Evolutionary conservation across 2,888 invertebrate species (phyloP), one percentile per base, ranked within the genome.

Genomic region (Ichneumoninae sp.): DNA sequence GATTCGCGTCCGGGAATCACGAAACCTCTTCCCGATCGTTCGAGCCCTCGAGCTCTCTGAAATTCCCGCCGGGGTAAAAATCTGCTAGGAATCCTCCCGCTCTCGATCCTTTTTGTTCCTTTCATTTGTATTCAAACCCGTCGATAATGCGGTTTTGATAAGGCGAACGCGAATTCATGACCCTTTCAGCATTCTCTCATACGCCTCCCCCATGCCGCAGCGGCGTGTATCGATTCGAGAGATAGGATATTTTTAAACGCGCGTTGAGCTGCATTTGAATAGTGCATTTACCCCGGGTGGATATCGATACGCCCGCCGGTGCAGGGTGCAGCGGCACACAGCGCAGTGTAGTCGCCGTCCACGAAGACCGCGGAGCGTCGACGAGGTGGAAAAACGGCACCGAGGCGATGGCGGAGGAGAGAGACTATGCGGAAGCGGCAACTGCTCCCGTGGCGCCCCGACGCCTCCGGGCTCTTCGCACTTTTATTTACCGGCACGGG

Each of bases 401-500:
- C 60, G 47, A 33, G 19, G 66, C 40, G 40, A 66, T 5, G 66
- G 66, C 40, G 36, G 36, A 8, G 65, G 33, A 65, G 33, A 40
- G 62, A 82, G 66, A 77, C 77, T 71, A 71, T 68, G 72, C 57
- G 77, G 78, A 82, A 82, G 72, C 36, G 22, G 60, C 72, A 89
- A 88, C 82, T 82, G 87, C 75, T 86, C 89, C 89, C 88, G 85
- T 80, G 89, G 83, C 86, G 78, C 86, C 78, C 44, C 44, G 52
- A 71, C 72, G 86, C 81, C 82, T 78, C 54, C 75, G 52, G 77
- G 75, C 83, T 86, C 80, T 86, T 82, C 74, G 81, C 83, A 86
- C 85, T 88, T 87, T 89, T 91, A 90, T 90, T 90, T 88, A 88
- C 86, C 86, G 86, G 83, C 75, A 60, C 82, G 82, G 68, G 77